Evolutionary conservation across 2,888 invertebrate species (phyloP).

Genomic region (Drosophila borborema): DNA sequence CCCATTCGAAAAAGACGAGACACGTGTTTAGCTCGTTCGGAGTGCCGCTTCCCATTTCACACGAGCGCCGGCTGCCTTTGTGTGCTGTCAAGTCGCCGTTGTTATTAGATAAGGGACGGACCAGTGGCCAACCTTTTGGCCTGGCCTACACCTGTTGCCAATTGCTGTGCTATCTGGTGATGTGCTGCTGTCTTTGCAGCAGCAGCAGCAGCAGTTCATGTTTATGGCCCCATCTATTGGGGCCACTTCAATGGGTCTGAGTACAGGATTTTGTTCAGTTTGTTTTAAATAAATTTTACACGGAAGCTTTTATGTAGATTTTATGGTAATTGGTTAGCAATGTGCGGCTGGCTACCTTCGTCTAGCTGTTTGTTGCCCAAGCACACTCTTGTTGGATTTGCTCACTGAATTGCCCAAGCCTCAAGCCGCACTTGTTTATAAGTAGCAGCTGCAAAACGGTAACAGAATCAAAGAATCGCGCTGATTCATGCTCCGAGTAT

Average conservation of each 20-base stretch:
- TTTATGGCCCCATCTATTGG: constrained; percentile 56
- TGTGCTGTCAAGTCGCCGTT: constrained; percentile 60
- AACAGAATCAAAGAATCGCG: constrained; percentile 51
- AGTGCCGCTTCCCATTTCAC: constrained; percentile 44
- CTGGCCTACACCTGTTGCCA: constrained; percentile 76
- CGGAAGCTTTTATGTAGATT: constrained; percentile 75
- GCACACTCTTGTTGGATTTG: constrained; percentile 8
- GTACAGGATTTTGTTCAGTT: constrained; percentile 53
- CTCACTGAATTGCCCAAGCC: constrained; percentile 18
- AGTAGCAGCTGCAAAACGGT: constrained; percentile 40
- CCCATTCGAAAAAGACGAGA: constrained; percentile 54
- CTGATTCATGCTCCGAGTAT: constrained; percentile 64
- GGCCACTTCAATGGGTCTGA: constrained; percentile 37
- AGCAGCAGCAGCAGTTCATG: constrained; percentile 62
- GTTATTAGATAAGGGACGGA: constrained; percentile 65
- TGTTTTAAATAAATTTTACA: constrained; percentile 78
- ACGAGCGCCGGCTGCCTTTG: constrained; percentile 22
- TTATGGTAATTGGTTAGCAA: constrained; percentile 71
- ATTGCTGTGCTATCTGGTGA: constrained; percentile 51
- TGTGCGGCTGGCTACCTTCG: constrained; percentile 9
- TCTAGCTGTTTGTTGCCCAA: constrained; percentile 30
- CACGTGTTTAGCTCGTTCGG: constrained; percentile 55
- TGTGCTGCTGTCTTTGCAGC: constrained; percentile 35
- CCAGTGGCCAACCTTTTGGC: constrained; percentile 54
- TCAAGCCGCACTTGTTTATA: constrained; percentile 12